Evolutionary conservation across 2,113 vertebrate species (phyloP), one percentile per base, ranked within the genome.

Genomic region (Larimichthys polyactis): DNA sequence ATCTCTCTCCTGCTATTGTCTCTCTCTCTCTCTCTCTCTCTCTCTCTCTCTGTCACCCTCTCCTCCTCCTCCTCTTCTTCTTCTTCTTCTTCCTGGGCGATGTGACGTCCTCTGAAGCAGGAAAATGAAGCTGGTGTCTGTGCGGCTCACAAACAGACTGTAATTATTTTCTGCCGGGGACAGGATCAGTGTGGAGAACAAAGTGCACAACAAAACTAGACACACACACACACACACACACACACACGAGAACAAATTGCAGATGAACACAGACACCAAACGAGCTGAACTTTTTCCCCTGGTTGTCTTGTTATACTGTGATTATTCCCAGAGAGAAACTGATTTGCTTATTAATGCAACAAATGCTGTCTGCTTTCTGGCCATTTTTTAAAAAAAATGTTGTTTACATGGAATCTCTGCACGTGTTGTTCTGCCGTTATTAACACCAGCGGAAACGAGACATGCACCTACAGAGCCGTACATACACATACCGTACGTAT

Each of bases 121-220:
- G 90, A 81, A 93, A 93, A 93, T 76, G 87, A 94, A 90, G 83
- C 79, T 59, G 74, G 71, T 90, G 88, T 83, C 88, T 91, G 82
- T 93, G 89, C 60, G 17, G 51, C 90, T 90, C 78, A 75, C 87
- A 90, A 91, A 92, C 92, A 88, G 81, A 48, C 93, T 92, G 91
- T 95, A 95, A 95, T 96, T 94, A 94, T 93, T 90, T 94, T 93
- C 92, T 93, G 87, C 87, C 78, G 40, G 90, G 89, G 89, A 94
- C 90, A 86, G 87, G 91, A 93, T 93, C 93, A 93, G 90, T 81
- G 76, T 66, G 27, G 75, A 94, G 93, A 95, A 95, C 94, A 95
- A 95, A 95, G 94, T 93, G 91, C 83, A 88, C 79, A 84, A 36
- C 89, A 90, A 94, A 93, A 92, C 92, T 43, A 52, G 49, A 77